A percentile compares a stretch with the other conserved stretches of the same genome.
These are phyloP conservation scores for Siniperca undulata DNA, from an alignment of 2,797 vertebrate genomes.

Conservation along the genomic window DNA sequence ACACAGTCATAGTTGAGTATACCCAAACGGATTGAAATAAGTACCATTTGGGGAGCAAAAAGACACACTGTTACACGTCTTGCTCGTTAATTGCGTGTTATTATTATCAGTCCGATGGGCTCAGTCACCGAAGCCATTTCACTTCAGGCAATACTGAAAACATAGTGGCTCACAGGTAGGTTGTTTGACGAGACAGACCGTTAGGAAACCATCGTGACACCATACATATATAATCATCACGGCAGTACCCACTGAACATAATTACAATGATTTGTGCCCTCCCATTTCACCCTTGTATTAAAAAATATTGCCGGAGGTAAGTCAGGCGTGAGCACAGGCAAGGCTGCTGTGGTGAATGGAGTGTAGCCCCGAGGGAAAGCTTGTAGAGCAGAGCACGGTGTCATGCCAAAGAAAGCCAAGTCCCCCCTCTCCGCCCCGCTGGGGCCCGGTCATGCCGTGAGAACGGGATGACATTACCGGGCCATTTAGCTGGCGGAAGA, in stretches of 20 bases:
- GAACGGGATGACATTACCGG: slow-evolving; percentile 82
- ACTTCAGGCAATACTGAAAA: slow-evolving; percentile 62
- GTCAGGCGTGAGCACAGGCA: slow-evolving; percentile 74
- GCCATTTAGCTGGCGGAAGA: slow-evolving; percentile 79
- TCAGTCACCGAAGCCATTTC: slow-evolving; percentile 67
- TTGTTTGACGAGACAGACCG: slow-evolving; percentile 63
- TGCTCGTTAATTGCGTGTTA: slow-evolving; percentile 78
- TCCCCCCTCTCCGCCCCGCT: slow-evolving; percentile 31
- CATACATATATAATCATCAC: slow-evolving; percentile 80
- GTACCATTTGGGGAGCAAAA: slow-evolving; percentile 55
- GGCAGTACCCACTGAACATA: slow-evolving; percentile 78
- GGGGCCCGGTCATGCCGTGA: slow-evolving; percentile 77
- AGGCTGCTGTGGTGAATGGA: slow-evolving; percentile 72
- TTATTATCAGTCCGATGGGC: slow-evolving; percentile 74
- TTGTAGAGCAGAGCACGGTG: slow-evolving; percentile 76
- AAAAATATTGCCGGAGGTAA: slow-evolving; percentile 84
- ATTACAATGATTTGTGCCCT: slow-evolving; percentile 86
- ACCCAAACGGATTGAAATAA: slow-evolving; percentile 52
- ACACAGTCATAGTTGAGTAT: slow-evolving; percentile 46
- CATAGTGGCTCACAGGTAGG: slow-evolving; percentile 57
- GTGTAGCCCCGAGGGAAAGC: slow-evolving; percentile 75
- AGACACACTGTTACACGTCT: slow-evolving; percentile 72
- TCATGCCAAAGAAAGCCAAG: slow-evolving; percentile 82
- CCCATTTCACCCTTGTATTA: slow-evolving; percentile 81
- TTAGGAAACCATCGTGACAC: slow-evolving; percentile 65